phyloP scores from a whole-genome alignment of 2,113 vertebrate species.

The Lagopus leucura region DNA sequence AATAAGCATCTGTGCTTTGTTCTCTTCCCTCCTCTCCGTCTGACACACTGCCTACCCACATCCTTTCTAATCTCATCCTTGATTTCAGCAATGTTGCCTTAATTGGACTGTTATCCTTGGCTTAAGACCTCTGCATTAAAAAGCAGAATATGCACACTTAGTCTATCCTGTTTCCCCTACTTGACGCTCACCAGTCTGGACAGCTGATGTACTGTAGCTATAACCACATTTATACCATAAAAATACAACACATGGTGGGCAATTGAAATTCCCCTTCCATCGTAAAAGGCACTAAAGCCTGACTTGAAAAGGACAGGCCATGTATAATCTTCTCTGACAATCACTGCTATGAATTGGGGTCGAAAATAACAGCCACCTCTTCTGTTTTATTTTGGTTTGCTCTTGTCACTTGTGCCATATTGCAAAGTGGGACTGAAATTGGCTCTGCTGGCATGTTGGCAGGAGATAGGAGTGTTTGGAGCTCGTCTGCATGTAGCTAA shows the following conservation, averaged over 20 bases:
- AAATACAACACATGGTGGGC: background rate
- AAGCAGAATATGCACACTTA: background rate
- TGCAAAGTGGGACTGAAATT: constrained; percentile 34
- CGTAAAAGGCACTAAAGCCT: background rate
- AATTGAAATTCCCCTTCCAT: constrained; percentile 17
- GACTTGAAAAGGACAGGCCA: background rate
- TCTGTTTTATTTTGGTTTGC: constrained; percentile 15
- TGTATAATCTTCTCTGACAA: constrained; percentile 16
- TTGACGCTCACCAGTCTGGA: background rate
- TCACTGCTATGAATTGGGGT: background rate
- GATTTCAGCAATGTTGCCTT: background rate
- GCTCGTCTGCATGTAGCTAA: constrained; percentile 23
- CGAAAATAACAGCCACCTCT: constrained; percentile 2
- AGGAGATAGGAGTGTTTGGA: constrained; percentile 13
- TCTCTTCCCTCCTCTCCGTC: background rate
- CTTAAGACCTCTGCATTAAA: background rate
- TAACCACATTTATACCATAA: background rate
- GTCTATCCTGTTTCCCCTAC: background rate
- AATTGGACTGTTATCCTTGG: background rate
- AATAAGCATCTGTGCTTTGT: background rate
- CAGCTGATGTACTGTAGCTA: background rate
- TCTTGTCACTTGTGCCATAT: constrained; percentile 30
- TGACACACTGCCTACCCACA: background rate
- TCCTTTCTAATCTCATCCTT: background rate
- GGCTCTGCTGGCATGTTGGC: background rate